Base-by-base conservation (phyloP, 2,888 invertebrate genomes). In the Scaptomyza tumidula region DNA sequence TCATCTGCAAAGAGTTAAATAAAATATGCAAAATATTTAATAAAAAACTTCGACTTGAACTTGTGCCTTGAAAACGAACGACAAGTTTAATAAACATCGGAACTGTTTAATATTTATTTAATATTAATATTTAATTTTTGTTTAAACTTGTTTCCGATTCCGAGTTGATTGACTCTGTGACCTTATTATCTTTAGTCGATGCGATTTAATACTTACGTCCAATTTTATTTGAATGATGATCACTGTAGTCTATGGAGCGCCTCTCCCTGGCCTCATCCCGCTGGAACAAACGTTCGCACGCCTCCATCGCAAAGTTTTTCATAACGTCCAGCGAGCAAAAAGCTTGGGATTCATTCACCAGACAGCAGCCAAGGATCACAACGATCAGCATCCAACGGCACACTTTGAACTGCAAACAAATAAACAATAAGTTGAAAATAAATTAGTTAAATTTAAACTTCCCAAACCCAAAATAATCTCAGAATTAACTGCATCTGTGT, bases 311-410 rank as follows among this genome's bases (percentile, higher is more conserved):
- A 24, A 75, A 83, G 39, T 73, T 78, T 48, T 88, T 92, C 91
- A 91, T 91, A 29, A 80, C 83, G 45, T 91, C 91, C 76, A 91
- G 63, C 6, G 92, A 91, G 58, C 91, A 91, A 35, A 65, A 83
- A 3, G 82, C 86, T 10, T 78, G 69, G 4, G 82, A 67, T 35
- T 68, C 67, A 29, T 29, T 48, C 41, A 79, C 33, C 54, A 77
- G 54, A 13, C 71, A 84, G 31, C 64, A 64, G 33, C 29, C 59
- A 6, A 77, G 54, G 54, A 75, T 71, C 53, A 84, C 46, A 3
- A 49, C 53, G 33, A 88, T 11, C 57, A 85, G 52, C 44, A 57
- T 41, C 57, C 71, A 53, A 27, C 85, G 73, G 71, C 79, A 78
- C 66, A 85, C n/a, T 69, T 66, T 62, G 35, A 82, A 73, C 84